phyloP scores from a whole-genome alignment of 2,113 vertebrate genomes.

The Oncorhynchus kisutch region DNA sequence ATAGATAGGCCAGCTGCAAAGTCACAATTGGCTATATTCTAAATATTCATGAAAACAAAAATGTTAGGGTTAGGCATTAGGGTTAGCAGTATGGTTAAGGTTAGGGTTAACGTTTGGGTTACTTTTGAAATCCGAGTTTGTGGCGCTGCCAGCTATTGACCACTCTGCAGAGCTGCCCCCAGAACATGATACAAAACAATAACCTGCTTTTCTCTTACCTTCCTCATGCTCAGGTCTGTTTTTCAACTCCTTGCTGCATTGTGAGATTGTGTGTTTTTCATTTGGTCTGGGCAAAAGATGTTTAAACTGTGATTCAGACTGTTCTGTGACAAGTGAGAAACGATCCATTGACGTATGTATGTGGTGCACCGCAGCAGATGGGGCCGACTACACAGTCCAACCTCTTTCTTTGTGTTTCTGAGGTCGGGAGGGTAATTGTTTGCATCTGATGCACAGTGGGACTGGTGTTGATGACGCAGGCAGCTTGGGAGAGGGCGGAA shows the following conservation, averaged over 20 bases:
- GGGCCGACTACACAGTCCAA: background rate
- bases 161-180: too few species aligned
- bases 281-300: background rate
- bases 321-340: background rate
- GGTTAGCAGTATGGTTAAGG: too few species aligned
- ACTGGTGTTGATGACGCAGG: background rate
- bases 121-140: too few species aligned
- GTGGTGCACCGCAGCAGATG: background rate
- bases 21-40: too few species aligned
- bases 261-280: background rate
- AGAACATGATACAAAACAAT: too few species aligned
- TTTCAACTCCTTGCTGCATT: background rate
- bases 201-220: too few species aligned
- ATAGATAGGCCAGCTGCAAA: too few species aligned
- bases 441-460: background rate
- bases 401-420: background rate
- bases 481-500: background rate
- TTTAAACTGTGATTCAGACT: background rate
- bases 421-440: background rate
- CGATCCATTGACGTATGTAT: background rate
- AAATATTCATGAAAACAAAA: too few species aligned
- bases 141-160: too few species aligned
- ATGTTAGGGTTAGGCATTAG: too few species aligned
- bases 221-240: too few species aligned
- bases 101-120: too few species aligned